Base-by-base conservation (phyloP, 2,888 invertebrate species). In the Agrochola macilenta region DNA sequence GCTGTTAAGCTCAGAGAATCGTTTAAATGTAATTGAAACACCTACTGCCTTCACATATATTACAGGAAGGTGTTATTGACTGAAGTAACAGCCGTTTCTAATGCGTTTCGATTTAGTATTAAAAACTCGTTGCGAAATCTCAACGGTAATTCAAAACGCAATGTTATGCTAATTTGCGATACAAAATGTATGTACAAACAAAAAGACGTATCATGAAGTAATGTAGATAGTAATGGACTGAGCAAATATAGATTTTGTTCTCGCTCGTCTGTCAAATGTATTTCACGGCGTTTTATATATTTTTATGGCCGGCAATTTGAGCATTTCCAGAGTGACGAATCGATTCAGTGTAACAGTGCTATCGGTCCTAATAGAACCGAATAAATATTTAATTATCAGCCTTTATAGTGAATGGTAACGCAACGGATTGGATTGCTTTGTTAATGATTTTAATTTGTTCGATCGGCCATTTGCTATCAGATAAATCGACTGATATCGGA, bases 321-420 rank as follows among this genome's bases (percentile, higher is more conserved):
- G 89, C 92, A 93, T 95, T 96, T 94, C 93, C 92, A 94, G 90
- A 90, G 92, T 93, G 93, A 92, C 94, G 94, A 96, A 96, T 96
- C 93, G 95, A 96, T 96, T 95, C 88, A 75, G 86, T 90, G 90
- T 94, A 94, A 94, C 93, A 93, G 92, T 93, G 92, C 91, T 90
- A 91, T 92, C 93, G 93, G 93, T 94, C 90, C 93, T 93, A 95
- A 95, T 95, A 89, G 94, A 93, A 93, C 94, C 94, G 95, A 95
- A 93, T 95, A 95, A 95, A 96, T 95, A 96, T 96, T 96, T 96
- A 96, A 96, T 96, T 94, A 94, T 93, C 90, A 91, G 90, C 91
- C 92, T 96, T 95, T 95, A 94, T 95, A 92, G 93, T 89, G 93
- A 95, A 95, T 96, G 94, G 95, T 95, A 95, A 94, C 95, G 94